These are phyloP conservation scores for Circaetus cinerascens DNA, from an alignment of 2,113 vertebrate genomes.

Conservation along the genomic window DNA sequence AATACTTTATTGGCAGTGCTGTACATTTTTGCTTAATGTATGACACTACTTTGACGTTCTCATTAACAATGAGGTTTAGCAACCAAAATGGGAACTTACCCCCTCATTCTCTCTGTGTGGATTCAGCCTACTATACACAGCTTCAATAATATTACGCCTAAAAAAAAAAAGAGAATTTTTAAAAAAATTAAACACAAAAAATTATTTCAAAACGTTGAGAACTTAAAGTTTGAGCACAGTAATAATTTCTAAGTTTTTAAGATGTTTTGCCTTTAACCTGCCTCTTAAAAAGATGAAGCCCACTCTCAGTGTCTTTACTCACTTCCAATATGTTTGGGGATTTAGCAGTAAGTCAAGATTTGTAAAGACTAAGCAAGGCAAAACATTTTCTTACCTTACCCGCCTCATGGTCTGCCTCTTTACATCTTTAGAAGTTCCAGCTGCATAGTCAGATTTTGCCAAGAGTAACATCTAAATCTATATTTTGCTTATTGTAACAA, in stretches of 20 bases:
- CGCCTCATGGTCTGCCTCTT: neutral
- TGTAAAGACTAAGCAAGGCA: neutral
- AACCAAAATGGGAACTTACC: constrained; percentile 83
- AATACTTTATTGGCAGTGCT: neutral
- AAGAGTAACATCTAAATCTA: neutral
- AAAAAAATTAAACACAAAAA: neutral
- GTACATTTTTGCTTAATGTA: neutral
- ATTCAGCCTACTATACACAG: constrained; percentile 95
- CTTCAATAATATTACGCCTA: constrained; percentile 97
- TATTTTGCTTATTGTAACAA: neutral
- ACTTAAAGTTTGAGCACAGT: neutral
- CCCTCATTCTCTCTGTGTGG: constrained; percentile 95
- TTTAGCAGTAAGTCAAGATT: neutral
- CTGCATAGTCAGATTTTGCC: neutral
- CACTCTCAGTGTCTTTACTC: neutral
- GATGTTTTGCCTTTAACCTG: neutral
- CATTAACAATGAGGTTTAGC: neutral
- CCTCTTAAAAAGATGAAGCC: neutral
- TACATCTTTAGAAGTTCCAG: neutral
- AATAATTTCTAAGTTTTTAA: neutral
- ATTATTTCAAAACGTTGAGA: neutral
- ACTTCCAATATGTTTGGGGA: neutral
- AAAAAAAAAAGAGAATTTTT: constrained; percentile 32
- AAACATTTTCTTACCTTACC: neutral
- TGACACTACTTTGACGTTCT: neutral